Evolutionary conservation across 2,888 invertebrate species (phyloP).

Genomic region (Caenorhabditis afra): DNA sequence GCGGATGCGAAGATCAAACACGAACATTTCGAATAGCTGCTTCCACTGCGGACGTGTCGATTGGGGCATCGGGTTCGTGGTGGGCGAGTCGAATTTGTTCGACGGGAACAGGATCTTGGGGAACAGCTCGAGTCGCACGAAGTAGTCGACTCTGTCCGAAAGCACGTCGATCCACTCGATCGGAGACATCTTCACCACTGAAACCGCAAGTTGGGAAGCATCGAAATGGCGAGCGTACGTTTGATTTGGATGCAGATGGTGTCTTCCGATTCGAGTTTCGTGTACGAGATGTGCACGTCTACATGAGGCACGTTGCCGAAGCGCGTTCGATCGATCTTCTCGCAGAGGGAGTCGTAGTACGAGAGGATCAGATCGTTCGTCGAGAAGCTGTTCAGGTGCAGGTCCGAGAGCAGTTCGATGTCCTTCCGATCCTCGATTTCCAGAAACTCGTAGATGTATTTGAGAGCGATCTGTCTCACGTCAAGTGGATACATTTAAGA

Average conservation of each 20-base stretch:
- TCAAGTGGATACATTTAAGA: too few species aligned
- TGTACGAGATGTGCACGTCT: constrained; percentile 49
- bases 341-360: constrained; percentile 62
- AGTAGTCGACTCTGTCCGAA: constrained; percentile 70
- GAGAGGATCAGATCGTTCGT: constrained; percentile 64
- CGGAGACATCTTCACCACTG: constrained; percentile 63
- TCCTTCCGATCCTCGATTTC: constrained; percentile 53
- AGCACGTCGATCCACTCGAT: constrained; percentile 65
- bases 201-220: constrained; percentile 3
- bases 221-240: constrained; percentile 6
- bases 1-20: constrained; percentile 18
- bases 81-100: constrained; percentile 64
- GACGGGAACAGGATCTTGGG: constrained; percentile 70
- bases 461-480: constrained; percentile 45
- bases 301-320: constrained; percentile 43
- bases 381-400: constrained; percentile 63
- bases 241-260: constrained; percentile 43
- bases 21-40: constrained; percentile 70
- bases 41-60: constrained; percentile 71
- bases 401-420: constrained; percentile 41
- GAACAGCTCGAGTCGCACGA: constrained; percentile 75
- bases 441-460: constrained; percentile 57
- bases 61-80: constrained; percentile 71
- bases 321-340: constrained; percentile 46
- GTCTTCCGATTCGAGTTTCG: constrained; percentile 24